Evolutionary conservation across 2,113 vertebrate species (phyloP).

Genomic region (Protobothrops mucrosquamatus): DNA sequence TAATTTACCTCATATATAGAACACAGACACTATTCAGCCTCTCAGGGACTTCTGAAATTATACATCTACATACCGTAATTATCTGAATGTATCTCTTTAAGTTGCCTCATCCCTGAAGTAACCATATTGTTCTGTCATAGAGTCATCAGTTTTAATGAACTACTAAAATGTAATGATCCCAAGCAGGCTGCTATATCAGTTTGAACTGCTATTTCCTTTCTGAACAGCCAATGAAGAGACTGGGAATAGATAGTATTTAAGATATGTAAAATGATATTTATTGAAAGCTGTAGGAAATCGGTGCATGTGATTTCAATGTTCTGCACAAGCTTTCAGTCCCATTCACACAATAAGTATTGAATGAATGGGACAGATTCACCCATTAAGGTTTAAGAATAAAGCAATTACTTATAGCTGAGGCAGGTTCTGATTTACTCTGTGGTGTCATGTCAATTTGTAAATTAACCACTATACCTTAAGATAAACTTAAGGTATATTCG

Average conservation of each 20-base stretch:
- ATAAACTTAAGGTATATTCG: background rate
- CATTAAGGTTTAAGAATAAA: background rate
- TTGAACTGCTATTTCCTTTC: slow-evolving; percentile 4
- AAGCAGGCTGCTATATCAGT: background rate
- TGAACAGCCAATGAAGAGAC: background rate
- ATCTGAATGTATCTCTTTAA: slow-evolving; percentile 1
- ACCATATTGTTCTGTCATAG: slow-evolving; percentile 26
- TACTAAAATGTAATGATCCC: slow-evolving; percentile 20
- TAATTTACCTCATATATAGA: background rate
- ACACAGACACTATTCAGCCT: background rate
- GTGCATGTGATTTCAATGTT: background rate
- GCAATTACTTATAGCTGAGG: background rate
- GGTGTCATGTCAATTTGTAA: background rate
- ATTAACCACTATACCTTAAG: background rate
- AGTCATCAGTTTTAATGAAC: background rate
- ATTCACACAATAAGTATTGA: background rate
- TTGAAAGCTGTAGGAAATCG: background rate
- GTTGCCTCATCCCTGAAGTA: slow-evolving; percentile 7
- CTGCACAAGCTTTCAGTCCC: background rate
- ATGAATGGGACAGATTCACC: background rate
- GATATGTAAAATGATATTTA: background rate
- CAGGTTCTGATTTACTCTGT: background rate
- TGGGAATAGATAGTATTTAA: background rate
- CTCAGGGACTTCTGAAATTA: background rate
- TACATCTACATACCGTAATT: background rate